Evolutionary conservation across 2,888 invertebrate species (phyloP), one percentile per base, ranked within the genome.

Genomic region (Neocrepidodera transversa): DNA sequence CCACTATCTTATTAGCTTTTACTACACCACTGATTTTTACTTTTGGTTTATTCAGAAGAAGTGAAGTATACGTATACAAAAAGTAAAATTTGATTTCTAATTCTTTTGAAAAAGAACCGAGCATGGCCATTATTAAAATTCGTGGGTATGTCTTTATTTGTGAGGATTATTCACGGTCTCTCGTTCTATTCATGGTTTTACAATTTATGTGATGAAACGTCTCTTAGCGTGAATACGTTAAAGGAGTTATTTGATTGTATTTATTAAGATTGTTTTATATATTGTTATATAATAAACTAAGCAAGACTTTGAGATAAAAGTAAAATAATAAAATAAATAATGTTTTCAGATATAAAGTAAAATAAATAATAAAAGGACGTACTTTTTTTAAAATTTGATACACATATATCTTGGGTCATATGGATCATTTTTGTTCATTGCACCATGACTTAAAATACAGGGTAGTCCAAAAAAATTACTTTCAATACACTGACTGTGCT

Each of bases 121-220:
- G 42, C 43, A 36, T 35, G 49, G 28, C 32, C 40, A 56, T 56
- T 48, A 60, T 57, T 20, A 47, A 57, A 56, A 54, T 60, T 63
- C 63, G 60, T 58, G 45, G 50, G 57, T 40, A 53, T 56, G 51
- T 56, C 58, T 60, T 48, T 36, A 59, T 59, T 56, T 59, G 58
- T 52, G 38, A 17, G 32, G 60, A 64, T 64, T 64, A 64, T 61
- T 47, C 48, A 61, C 64, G 64, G 58, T 38, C 56, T 49, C 43
- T 61, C 61, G 49, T n/a, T 52, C 64, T 45, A 64, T 64, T 64
- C 64, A 64, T 26, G 45, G 13, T 28, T n/a, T 13, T 40, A 53
- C 11, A 61, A 64, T 64, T 64, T 64, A 59, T 58, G 53, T 28
- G 55, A 56, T 49, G 53, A 56, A 45, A 35, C 43, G 23, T 23